Evolutionary conservation across 2,888 invertebrate genomes (phyloP), one percentile per base, ranked within the genome.

Genomic region (Vesta saturnalis): DNA sequence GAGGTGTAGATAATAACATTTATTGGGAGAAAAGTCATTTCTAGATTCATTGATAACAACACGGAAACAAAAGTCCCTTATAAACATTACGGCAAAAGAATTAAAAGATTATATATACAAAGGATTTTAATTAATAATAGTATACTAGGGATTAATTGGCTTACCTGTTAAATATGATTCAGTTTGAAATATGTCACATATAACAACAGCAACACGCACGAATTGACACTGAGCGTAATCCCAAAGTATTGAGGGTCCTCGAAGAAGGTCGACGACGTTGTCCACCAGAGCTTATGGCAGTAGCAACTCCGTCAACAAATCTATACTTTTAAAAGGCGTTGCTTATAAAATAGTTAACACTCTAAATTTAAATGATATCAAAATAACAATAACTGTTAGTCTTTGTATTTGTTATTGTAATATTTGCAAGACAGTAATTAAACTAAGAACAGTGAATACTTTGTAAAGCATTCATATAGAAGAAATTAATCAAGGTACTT

Each of bases 221-320:
- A 62, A 67, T 54, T 69, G 60, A 60, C 60, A 74, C 74, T 74
- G 72, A 52, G 70, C 58, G 71, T 60, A 54, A 52, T 69, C 67
- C 66, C 63, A 64, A 60, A 54, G 54, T 64, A 60, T 70, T 70
- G 71, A 65, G 60, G 49, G 57, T 58, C 54, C 71, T 64, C 72
- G 70, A 72, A 72, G 74, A 72, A 74, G 74, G 72, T 74, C 72
- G 74, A 57, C 62, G 67, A 67, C 67, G 66, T 63, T 63, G 66
- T 62, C 56, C 22, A 56, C 60, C 69, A 69, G 61, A 64, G 16
- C 62, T 43, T 60, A 30, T 60, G 58, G 58, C 52, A 64, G 61
- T 58, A 61, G 65, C 57, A 35, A 52, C 15, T 68, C 49, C 64
- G 68, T 65, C 58, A 58, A 54, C 61, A 68, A 64, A 60, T 19